Base-by-base conservation (phyloP, 1,140 invertebrate species). In the Vanessa tameamea region DNA sequence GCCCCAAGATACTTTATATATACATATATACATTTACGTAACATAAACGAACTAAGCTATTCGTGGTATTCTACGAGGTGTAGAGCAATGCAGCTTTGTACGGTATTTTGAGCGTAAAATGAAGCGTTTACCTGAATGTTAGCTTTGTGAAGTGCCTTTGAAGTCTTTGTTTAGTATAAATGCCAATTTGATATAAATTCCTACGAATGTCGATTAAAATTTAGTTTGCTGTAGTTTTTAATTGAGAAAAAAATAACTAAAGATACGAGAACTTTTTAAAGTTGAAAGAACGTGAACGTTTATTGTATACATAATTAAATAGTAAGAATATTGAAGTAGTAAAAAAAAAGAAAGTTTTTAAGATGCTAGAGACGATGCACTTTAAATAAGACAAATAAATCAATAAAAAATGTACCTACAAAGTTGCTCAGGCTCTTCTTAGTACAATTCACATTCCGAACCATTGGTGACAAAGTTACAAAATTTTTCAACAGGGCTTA, bases 71-170 rank as follows among this genome's bases (percentile, higher is more conserved):
- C 53, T 43, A 31, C 57, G 51, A 53, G 66, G 66, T 57, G 50
- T 69, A 55, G 31, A 20, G 66, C 48, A 11, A 59, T 59, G 51
- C 53, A 55, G 66, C 13, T 15, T 31, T 37, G 57, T 26, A 61
- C 57, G 53, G 14, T 59, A 69, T 69, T 69, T 69, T 69, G 26
- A 61, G 53, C 66, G 66, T 47, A 20, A 69, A 59, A 69, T 69
- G 57, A 69, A 69, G 53, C 66, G 12, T 47, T 57, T 57, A 23
- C 66, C 31, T 57, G 55, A 69, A 69, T 69, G 59, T 69, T 43
- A 53, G 53, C 20, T 53, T 68, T 20, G 53, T 20, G 53, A 20
- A 14, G 65, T 55, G 53, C 66, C 66, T 69, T 69, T 69, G 66
- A 69, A 15, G 66, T 51, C 50, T 69, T 69, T 69, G 66, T 69